Evolutionary conservation across 2,888 invertebrate species (phyloP).

Genomic region (Thysanoteuthis rhombus): DNA sequence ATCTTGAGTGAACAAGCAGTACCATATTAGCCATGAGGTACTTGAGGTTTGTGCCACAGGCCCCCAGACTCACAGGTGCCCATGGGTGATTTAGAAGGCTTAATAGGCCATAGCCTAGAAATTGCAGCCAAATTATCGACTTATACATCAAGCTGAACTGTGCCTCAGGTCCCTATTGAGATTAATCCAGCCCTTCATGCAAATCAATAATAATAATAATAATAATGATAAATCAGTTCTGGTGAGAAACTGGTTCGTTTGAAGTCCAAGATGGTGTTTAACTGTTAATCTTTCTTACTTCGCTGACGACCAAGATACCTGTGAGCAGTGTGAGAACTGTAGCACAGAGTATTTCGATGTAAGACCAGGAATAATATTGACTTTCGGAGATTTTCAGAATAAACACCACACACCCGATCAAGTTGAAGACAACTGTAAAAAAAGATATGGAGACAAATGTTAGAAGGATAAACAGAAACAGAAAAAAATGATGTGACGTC

Average conservation of each 20-base stretch:
- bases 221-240: not conserved
- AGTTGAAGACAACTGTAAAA: not conserved
- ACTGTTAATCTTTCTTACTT: not conserved
- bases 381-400: not conserved
- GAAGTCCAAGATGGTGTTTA: not conserved
- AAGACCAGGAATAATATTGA: slow-evolving; percentile 16
- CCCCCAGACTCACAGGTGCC: no score
- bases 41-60: no score
- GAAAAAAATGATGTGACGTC: not conserved
- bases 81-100: no score
- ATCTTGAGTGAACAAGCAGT: no score
- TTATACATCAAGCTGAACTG: no score
- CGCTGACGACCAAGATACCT: not conserved
- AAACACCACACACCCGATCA: not conserved
- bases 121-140: no score
- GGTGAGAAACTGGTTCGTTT: not conserved
- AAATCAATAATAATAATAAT: no score
- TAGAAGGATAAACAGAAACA: not conserved
- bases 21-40: no score
- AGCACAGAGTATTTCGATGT: not conserved
- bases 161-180: no score
- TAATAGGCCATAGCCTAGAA: no score
- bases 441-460: not conserved
- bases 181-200: no score
- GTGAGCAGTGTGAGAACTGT: not conserved